A percentile compares a stretch with the other conserved stretches of the same genome.
Conservation (phyloP, 2,888 invertebrate species). For the Oxycera nigricornis region DNA sequence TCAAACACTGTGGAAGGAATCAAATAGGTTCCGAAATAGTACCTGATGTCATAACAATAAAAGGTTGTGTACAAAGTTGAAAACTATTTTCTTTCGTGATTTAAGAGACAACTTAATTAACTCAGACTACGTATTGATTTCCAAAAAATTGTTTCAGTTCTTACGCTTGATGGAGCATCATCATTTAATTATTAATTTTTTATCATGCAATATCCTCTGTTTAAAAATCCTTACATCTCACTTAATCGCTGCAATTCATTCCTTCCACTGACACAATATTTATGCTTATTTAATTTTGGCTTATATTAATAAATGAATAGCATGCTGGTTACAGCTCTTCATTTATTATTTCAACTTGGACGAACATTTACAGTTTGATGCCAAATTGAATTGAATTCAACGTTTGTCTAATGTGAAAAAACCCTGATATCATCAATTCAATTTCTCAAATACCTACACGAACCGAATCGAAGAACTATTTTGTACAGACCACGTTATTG, state of each 20-base stretch:
- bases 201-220: no score
- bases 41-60: no score
- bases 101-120: no score
- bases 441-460: neutral
- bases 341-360: constrained; percentile 26
- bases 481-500: neutral
- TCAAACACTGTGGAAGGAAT: no score
- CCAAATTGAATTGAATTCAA: neutral
- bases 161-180: no score
- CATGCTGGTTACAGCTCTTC: neutral
- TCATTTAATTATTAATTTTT: no score
- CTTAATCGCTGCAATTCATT: neutral
- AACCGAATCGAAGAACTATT: neutral
- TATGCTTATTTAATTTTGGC: neutral
- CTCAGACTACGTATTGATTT: no score
- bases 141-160: no score
- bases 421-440: constrained; percentile 12
- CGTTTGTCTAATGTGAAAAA: constrained; percentile 16
- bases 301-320: neutral
- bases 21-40: no score
- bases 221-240: no score
- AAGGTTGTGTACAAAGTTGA: no score
- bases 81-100: no score
- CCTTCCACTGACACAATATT: neutral
- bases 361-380: neutral